Base-by-base conservation (phyloP, 2,888 invertebrate species). In the Kuschelorhynchus macadamiae region DNA sequence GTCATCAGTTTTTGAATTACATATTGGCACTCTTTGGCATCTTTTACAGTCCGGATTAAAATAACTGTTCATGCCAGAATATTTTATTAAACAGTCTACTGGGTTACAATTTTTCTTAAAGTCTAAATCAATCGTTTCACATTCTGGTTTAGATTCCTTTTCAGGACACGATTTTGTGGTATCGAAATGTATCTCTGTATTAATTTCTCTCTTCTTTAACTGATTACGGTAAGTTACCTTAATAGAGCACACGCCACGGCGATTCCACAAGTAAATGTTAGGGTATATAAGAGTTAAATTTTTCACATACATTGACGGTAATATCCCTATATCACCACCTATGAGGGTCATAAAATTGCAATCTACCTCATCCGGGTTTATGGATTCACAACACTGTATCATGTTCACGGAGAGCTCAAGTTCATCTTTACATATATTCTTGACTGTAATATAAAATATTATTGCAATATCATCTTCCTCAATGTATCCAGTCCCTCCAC, bases 81-180 rank as follows among this genome's bases (percentile, higher is more conserved):
- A 88, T 67, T 87, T 88, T 70, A 85, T 83, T 63, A 85, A 84
- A 72, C 88, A 88, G 72, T 87, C 84, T 0, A 86, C 82, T 0
- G 86, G 86, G n/a, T 79, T 80, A 72, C 88, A 88, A 36, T 83
- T 82, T 17, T 81, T 78, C 8, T 85, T 77, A 12, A 85, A 85
- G 65, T 87, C 84, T 74, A 84, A 78, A 78, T 88, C 88, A 71
- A 77, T 67, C 2, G 81, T 80, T 3, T 74, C 50, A 63, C 85
- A 85, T 41, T 47, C 49, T 5, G 62, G 71, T 1, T 33, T 11
- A n/a, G 30, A 16, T 18, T 42, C 7, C 2, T 36, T 46, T 9
- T 12, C 41, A 3, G 47, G 20, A 9, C 52, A 60, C 14, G 17
- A 57, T 39, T 60, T 60, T 18, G 52, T 70, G 9, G 75, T 76